Conservation (phyloP, 1,140 invertebrate genomes). For the Branchinecta lindahli region DNA sequence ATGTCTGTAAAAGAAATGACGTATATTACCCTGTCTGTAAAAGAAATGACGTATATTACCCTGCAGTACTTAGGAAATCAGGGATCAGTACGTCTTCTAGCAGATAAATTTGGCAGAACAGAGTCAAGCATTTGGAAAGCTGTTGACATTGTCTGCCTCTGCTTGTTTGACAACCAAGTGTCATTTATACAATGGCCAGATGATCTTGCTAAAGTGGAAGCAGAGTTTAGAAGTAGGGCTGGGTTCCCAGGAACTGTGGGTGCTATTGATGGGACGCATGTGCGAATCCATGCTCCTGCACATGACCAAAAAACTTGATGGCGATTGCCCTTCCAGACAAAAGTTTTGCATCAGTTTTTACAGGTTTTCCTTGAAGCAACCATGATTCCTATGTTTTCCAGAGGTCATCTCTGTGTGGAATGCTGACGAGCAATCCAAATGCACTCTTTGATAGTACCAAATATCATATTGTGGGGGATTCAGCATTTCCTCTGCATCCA, state of each 20-base stretch:
- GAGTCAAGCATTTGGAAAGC: neutral
- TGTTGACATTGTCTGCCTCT: neutral
- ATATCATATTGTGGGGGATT: neutral
- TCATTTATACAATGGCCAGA: slow-evolving; percentile 10
- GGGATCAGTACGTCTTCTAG: neutral
- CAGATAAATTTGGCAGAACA: slow-evolving; percentile 3
- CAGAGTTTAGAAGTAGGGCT: neutral
- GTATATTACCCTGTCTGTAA: too few relatives aligned
- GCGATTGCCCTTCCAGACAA: neutral
- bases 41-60: neutral
- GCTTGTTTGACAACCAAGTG: neutral
- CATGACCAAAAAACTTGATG: slow-evolving; percentile 13
- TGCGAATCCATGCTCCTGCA: slow-evolving; percentile 13
- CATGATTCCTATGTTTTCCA: slow-evolving; percentile 17
- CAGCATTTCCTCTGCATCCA: neutral
- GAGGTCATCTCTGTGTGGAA: neutral
- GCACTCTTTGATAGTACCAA: neutral
- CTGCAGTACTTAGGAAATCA: slow-evolving; percentile 1
- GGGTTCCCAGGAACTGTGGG: slow-evolving; percentile 9
- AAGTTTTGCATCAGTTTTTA: slow-evolving; percentile 11
- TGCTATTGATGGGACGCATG: slow-evolving; percentile 18
- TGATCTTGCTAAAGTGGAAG: neutral
- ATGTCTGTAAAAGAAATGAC: neutral
- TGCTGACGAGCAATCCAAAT: neutral
- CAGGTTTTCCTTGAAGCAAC: slow-evolving; percentile 16